Conservation (phyloP, 2,888 invertebrate genomes). For the Dermolepida albohirtum region DNA sequence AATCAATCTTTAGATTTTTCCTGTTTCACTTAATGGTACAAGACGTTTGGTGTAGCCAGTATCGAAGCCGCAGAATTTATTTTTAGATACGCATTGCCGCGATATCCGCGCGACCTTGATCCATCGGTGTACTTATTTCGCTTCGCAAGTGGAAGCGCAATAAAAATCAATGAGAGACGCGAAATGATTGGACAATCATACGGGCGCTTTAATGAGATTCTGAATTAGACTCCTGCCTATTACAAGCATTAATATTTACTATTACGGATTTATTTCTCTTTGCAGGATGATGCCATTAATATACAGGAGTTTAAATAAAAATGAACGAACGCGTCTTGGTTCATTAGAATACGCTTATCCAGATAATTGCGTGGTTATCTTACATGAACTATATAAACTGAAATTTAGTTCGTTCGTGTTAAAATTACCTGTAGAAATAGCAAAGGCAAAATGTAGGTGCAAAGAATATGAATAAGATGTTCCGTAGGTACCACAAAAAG, state of each 20-base stretch:
- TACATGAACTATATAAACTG: too few species aligned
- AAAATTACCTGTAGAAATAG: too few species aligned
- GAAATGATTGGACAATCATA: conserved; percentile 1
- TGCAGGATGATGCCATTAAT: too few species aligned
- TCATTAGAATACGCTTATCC: too few species aligned
- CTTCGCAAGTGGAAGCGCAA: background rate
- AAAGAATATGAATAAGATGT: too few species aligned
- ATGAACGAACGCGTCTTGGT: too few species aligned
- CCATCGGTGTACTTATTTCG: background rate
- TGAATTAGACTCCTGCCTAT: background rate
- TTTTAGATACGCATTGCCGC: conserved; percentile 10
- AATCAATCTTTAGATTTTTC: background rate
- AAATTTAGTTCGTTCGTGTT: too few species aligned
- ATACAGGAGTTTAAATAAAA: too few species aligned
- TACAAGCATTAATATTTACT: background rate
- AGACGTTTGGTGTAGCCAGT: background rate
- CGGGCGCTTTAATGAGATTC: conserved; percentile 6
- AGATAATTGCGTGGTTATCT: too few species aligned
- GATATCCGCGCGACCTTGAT: conserved; percentile 8
- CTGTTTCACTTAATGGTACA: background rate
- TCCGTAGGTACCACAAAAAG: too few species aligned
- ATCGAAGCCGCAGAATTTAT: background rate
- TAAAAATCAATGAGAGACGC: conserved; percentile 3
- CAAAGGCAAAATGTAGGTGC: too few species aligned
- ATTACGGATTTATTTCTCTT: too few species aligned